These are phyloP conservation scores for Pyrochroa serraticornis DNA, from an alignment of 2,888 invertebrate species.

Conservation along the genomic window DNA sequence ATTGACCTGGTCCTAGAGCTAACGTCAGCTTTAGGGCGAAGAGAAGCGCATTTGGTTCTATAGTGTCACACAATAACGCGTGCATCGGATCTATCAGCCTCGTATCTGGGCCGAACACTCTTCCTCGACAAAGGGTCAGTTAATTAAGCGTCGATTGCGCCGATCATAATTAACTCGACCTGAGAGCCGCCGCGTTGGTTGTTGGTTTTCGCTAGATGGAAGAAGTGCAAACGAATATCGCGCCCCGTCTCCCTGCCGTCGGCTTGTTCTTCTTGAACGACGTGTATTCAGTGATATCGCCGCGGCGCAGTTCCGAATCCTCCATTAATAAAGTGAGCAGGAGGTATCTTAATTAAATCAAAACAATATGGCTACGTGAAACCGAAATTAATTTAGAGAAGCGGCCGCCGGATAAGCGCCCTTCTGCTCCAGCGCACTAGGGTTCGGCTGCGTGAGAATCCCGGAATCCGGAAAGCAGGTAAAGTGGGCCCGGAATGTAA, in stretches of 20 bases:
- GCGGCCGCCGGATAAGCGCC: slow-evolving; percentile 28
- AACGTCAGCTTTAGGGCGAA: too few species aligned
- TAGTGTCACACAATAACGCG: too few species aligned
- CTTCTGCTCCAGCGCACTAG: slow-evolving; percentile 28
- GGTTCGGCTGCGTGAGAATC: slow-evolving; percentile 4
- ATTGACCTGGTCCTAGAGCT: too few species aligned
- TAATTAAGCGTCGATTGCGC: slow-evolving; percentile 23
- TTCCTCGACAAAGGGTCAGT: slow-evolving; percentile 6
- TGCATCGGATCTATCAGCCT: too few species aligned
- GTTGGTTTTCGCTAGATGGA: slow-evolving; percentile 8
- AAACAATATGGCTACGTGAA: slow-evolving; percentile 56
- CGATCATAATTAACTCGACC: slow-evolving; percentile 23
- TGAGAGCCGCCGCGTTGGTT: slow-evolving; percentile 10
- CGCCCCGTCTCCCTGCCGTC: slow-evolving; percentile 8
- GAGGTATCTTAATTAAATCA: slow-evolving; percentile 58
- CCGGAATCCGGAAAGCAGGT: slow-evolving; percentile 29
- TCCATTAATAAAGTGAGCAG: slow-evolving; percentile 52
- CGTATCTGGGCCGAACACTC: too few species aligned
- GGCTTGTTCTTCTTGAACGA: slow-evolving; percentile 6
- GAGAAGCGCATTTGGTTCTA: too few species aligned
- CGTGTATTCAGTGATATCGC: slow-evolving; percentile 27
- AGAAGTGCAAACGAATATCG: background rate
- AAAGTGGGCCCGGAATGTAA: slow-evolving; percentile 33
- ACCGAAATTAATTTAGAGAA: slow-evolving; percentile 53
- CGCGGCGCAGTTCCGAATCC: slow-evolving; percentile 26